Evolutionary conservation across 2,888 invertebrate genomes (phyloP).

Genomic region (Nyleta sp.): DNA sequence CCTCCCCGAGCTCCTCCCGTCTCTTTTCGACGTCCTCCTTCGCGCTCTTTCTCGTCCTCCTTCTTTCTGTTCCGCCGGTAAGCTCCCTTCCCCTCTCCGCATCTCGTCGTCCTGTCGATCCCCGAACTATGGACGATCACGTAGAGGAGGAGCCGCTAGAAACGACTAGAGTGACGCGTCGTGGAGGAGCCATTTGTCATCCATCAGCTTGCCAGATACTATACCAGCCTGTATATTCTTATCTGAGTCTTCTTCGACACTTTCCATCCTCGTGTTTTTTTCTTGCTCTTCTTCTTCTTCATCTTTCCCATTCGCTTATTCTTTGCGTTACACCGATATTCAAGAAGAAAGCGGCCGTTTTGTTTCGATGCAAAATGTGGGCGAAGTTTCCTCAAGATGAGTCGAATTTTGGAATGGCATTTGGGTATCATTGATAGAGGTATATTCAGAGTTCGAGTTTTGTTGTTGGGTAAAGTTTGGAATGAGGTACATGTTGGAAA

Average conservation of each 20-base stretch:
- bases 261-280: conserved; percentile 44
- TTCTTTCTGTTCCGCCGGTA: conserved; percentile 42
- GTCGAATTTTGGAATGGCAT: conserved; percentile 38
- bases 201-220: conserved; percentile 71
- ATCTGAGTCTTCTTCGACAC: conserved; percentile 61
- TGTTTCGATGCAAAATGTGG: conserved; percentile 15
- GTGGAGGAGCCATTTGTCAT: conserved; percentile 83
- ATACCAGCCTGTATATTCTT: conserved; percentile 67
- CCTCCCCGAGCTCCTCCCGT: conserved; percentile 66
- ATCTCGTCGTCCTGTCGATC: conserved; percentile 58
- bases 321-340: conserved; percentile 54
- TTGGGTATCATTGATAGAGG: conserved; percentile 7
- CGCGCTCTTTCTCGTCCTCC: conserved; percentile 39
- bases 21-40: conserved; percentile 44
- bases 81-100: conserved; percentile 37
- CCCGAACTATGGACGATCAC: conserved; percentile 78
- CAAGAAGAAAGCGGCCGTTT: conserved; percentile 24
- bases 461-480: conserved; percentile 23
- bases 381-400: conserved; percentile 28
- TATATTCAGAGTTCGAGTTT: conserved; percentile 4
- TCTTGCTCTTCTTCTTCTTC: not conserved
- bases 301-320: conserved; percentile 29
- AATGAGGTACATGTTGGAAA: not conserved
- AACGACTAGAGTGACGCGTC: conserved; percentile 84
- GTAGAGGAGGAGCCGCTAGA: conserved; percentile 80